Conservation (phyloP, 2,888 invertebrate genomes). For the Euphydryas editha region DNA sequence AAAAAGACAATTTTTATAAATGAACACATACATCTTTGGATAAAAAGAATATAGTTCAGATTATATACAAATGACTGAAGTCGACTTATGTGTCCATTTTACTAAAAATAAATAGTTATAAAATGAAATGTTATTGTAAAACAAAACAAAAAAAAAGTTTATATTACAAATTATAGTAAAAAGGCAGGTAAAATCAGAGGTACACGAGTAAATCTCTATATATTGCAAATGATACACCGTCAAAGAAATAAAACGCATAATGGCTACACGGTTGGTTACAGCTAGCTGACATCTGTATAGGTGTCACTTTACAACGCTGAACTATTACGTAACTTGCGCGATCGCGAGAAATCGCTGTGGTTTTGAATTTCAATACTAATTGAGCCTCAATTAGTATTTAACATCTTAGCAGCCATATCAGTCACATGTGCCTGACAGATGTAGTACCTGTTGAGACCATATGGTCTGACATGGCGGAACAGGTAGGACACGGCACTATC, state of each 20-base stretch:
- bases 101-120: conserved; percentile 33
- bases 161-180: conserved; percentile 28
- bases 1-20: conserved; percentile 60
- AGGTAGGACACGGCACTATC: too few relatives aligned
- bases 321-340: too few relatives aligned
- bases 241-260: conserved; percentile 17
- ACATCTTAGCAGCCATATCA: too few relatives aligned
- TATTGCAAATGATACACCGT: conserved; percentile 28
- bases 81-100: conserved; percentile 58
- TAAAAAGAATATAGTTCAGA: conserved; percentile 63
- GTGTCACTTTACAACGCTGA: too few relatives aligned
- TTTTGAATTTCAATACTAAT: too few relatives aligned
- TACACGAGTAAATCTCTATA: conserved; percentile 27
- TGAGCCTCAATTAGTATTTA: too few relatives aligned
- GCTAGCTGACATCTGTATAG: background rate
- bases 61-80: conserved; percentile 54
- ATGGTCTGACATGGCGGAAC: too few relatives aligned
- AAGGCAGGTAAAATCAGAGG: conserved; percentile 33
- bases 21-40: conserved; percentile 82
- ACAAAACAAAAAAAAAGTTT: conserved; percentile 26
- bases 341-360: too few relatives aligned
- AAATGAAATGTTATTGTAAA: conserved; percentile 19
- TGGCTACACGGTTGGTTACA: background rate
- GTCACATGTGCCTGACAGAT: too few relatives aligned
- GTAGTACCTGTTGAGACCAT: too few relatives aligned